Percentiles rank a stretch among this genome's conserved stretches.
phyloP scores from a whole-genome alignment of 2,797 vertebrate species.

The Phoeniculus purpureus region DNA sequence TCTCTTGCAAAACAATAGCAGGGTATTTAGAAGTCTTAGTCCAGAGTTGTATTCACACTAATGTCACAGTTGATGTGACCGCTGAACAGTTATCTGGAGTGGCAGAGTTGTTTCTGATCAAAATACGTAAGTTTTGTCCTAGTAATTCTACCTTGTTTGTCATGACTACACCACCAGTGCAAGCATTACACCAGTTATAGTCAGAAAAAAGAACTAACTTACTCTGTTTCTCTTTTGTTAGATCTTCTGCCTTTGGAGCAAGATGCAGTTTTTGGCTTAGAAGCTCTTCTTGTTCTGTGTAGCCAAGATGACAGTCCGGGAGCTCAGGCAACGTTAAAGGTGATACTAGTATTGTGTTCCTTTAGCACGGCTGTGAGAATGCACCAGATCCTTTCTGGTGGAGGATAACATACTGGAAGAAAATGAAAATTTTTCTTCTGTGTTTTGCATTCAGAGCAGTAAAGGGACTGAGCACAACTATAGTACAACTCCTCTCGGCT shows the following conservation, averaged over 20 bases:
- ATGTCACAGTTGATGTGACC: not conserved
- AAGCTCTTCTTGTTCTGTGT: constrained; percentile 93
- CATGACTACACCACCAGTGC: not conserved
- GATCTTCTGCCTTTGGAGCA: constrained; percentile 92
- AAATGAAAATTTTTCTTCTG: not conserved
- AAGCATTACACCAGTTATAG: not conserved
- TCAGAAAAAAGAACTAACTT: not conserved
- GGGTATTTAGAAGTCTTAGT: not conserved
- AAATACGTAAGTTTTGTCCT: not conserved
- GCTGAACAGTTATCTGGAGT: not conserved
- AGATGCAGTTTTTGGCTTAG: constrained; percentile 92
- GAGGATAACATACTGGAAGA: not conserved
- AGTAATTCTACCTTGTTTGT: not conserved
- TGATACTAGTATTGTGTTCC: constrained; percentile 60
- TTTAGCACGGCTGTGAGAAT: not conserved
- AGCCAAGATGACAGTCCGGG: constrained; percentile 89
- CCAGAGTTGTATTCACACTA: not conserved
- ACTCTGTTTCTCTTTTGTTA: constrained; percentile 48
- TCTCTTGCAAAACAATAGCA: not conserved
- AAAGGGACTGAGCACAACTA: not conserved
- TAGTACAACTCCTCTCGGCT: not conserved
- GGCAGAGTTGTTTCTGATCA: not conserved
- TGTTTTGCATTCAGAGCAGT: not conserved
- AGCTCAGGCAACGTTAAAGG: constrained; percentile 92
- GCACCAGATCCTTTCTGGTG: not conserved